Evolutionary conservation across 2,113 vertebrate species (phyloP), one percentile per base, ranked within the genome.

Genomic region (Muntiacus reevesi): DNA sequence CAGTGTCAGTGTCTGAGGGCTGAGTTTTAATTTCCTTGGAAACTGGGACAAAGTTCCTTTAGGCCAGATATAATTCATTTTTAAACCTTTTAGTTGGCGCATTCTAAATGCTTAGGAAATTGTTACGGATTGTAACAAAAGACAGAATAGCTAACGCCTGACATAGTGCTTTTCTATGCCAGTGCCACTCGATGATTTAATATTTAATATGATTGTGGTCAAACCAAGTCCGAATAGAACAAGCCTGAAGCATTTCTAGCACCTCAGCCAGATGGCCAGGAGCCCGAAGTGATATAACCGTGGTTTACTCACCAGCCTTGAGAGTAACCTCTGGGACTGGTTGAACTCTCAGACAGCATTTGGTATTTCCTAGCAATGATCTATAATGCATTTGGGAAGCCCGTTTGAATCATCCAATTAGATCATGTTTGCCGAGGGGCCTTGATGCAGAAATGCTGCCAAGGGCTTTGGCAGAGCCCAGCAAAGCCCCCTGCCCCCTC

Each of bases 141-240:
- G 67, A n/a, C 55, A 79, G 93, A 95, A 96, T 95, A 97, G 89
- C 91, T 94, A 92, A 87, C 0, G 78, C 76, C 76, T 98, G 95
- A 98, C 94, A 94, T 86, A 86, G 76, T 59, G 85, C 36, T 95
- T 89, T 91, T 90, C 94, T 91, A 62, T 91, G 92, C 95, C 57
- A 45, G 91, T 81, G 88, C 76, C 91, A 97, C 91, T 60, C 47
- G 88, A 95, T 98, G 96, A 97, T 97, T 97, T 97, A 97, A 97
- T 93, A 94, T 96, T 98, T 98, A 97, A 97, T 97, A 95, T 89
- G 94, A 97, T 47, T 97, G 93, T 94, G 94, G 97, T 98, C 93
- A 97, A 97, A 97, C 64, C 87, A 90, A 97, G 88, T 97, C 92
- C 55, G 82, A 97, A 83, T 6, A 2, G 85, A 95, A 88, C 43